Base-by-base conservation (phyloP, 2,113 vertebrate species). In the Morone chrysops region DNA sequence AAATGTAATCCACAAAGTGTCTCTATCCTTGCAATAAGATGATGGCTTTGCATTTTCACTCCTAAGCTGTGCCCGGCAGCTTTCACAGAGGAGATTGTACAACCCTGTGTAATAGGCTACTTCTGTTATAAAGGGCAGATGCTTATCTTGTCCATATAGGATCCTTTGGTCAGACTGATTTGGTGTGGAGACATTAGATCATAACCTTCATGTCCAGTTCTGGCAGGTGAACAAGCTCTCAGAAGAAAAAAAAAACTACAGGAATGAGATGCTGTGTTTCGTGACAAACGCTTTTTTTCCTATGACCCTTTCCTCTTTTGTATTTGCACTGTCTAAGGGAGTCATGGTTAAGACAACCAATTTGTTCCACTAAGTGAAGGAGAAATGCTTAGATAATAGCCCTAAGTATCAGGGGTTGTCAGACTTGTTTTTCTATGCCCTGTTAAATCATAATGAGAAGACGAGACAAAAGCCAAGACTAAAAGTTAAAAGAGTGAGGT, bases 371-470 rank as follows among this genome's bases (percentile, higher is more conserved):
- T 74, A 84, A 75, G 61, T 66, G 77, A 87, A 83, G 78, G 60
- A 85, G 82, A 80, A 89, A 89, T 81, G 81, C 82, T 89, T 75
- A 65, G 80, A 92, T 93, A 91, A 93, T 87, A 81, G 90, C 76
- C 89, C 81, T 78, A 78, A 90, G 79, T 79, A 86, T 92, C 85
- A 89, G 31, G 79, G 83, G 65, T 82, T 92, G 87, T 90, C 81
- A 68, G 87, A 62, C 54, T 81, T 90, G 88, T 88, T 93, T 85
- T 88, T 82, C 65, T 80, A 61, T 82, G 88, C 76, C 73, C 77
- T 85, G 78, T 94, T 90, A 84, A 90, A 88, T 89, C 76, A 85
- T 89, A 91, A 94, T 86, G 82, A 91, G 86, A 68, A 84, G 70
- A 90, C 43, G 20, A 80, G 69, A 70, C 72, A 74, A 78, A 54